Conservation (phyloP, 37 sponge, comb jelly and placozoan genomes). For the Cliona cf. orientalis region DNA sequence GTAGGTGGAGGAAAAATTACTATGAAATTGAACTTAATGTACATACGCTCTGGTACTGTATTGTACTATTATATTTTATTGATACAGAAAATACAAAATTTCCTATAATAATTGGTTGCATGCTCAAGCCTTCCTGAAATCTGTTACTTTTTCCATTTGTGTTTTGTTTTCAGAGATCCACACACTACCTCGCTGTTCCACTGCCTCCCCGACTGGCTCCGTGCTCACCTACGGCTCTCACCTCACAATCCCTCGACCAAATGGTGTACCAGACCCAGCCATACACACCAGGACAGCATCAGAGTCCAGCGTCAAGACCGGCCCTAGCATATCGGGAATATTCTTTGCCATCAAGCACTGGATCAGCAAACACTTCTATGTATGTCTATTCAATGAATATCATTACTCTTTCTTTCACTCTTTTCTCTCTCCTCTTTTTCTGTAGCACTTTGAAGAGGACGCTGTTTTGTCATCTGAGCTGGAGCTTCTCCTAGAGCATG, state of each 20-base stretch:
- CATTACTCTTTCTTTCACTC: background rate
- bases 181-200: background rate
- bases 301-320: background rate
- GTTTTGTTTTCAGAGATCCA: no score
- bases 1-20: background rate
- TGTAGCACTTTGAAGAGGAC: conserved; percentile 47
- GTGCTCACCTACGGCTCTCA: background rate
- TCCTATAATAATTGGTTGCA: no score
- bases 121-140: no score
- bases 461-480: conserved; percentile 10
- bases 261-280: background rate
- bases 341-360: conserved; percentile 75
- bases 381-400: conserved; percentile 41
- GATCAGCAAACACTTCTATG: conserved; percentile 73
- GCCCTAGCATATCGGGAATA: conserved; percentile 31
- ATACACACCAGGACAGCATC: background rate
- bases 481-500: conserved; percentile 41
- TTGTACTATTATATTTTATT: no score
- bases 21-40: no score
- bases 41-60: no score
- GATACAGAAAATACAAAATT: no score
- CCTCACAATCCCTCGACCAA: background rate
- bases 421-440: background rate
- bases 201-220: background rate
- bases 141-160: no score